These are phyloP conservation scores for Parotocinclus haroldoi DNA, from an alignment of 2,797 vertebrate genomes.

Conservation along the genomic window DNA sequence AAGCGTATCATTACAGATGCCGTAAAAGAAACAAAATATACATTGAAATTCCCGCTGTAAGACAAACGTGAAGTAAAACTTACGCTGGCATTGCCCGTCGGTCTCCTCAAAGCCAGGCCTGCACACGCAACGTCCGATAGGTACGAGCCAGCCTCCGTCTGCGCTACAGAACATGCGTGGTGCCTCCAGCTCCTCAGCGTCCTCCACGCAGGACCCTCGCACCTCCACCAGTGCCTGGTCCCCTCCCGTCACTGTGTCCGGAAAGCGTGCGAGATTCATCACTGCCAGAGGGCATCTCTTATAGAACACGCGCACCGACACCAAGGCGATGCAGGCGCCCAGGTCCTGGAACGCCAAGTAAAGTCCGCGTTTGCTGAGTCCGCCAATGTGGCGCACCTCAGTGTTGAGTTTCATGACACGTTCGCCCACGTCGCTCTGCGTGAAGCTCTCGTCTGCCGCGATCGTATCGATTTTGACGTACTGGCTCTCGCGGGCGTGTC, in stretches of 20 bases:
- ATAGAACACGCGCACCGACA: constrained; percentile 95
- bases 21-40: too few relatives aligned
- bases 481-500: constrained; percentile 50
- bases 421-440: constrained; percentile 96
- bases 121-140: constrained; percentile 95
- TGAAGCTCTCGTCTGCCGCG: constrained; percentile 97
- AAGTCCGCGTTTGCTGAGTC: constrained; percentile 88
- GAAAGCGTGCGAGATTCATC: constrained; percentile 94
- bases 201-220: constrained; percentile 88
- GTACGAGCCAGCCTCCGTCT: constrained; percentile 98
- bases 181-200: constrained; percentile 91
- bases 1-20: too few relatives aligned
- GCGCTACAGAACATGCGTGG: constrained; percentile 98
- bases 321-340: constrained; percentile 94
- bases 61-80: constrained; percentile 39
- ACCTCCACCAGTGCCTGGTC: constrained; percentile 97
- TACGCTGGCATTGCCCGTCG: constrained; percentile 91
- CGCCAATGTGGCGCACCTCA: constrained; percentile 92
- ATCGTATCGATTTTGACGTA: constrained; percentile 91
- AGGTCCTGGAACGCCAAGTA: constrained; percentile 98
- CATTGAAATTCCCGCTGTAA: too few relatives aligned
- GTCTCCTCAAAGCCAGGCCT: constrained; percentile 90
- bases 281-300: constrained; percentile 95
- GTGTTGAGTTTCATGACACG: constrained; percentile 98
- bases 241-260: constrained; percentile 93